A percentile compares a stretch with the other conserved stretches of the same genome.
Evolutionary conservation across 2,888 invertebrate species (phyloP).

Genomic region (Perizoma affinitatum): DNA sequence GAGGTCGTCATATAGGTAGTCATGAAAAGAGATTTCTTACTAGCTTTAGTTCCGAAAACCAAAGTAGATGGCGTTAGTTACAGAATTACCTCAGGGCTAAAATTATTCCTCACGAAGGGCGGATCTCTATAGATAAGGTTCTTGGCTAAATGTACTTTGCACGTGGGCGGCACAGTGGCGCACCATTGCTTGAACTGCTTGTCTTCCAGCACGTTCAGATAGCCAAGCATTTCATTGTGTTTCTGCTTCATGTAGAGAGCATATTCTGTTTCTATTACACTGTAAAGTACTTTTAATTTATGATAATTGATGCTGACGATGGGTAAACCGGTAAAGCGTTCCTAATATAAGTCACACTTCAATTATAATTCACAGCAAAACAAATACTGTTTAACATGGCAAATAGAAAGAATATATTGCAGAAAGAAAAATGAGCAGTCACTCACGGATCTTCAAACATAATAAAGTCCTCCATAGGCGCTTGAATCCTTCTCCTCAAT

Average conservation of each 20-base stretch:
- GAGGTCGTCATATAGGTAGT: too few species aligned
- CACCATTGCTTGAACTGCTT: slow-evolving; percentile 89
- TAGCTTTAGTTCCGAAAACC: neutral
- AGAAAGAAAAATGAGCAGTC: neutral
- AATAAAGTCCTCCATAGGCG: slow-evolving; percentile 85
- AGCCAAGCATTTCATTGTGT: slow-evolving; percentile 86
- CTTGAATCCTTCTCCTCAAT: slow-evolving; percentile 82
- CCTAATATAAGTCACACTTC: too few species aligned
- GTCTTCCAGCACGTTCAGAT: slow-evolving; percentile 86
- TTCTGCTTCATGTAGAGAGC: slow-evolving; percentile 82
- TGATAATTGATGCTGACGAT: too few species aligned
- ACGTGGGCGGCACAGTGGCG: slow-evolving; percentile 85
- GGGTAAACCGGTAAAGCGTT: too few species aligned
- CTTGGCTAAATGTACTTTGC: slow-evolving; percentile 85
- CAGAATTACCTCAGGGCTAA: slow-evolving; percentile 83
- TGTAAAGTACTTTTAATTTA: too few species aligned
- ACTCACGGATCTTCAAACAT: slow-evolving; percentile 87
- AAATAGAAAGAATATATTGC: too few species aligned
- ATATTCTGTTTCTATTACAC: slow-evolving; percentile 85
- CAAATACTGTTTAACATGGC: too few species aligned
- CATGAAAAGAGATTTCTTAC: neutral
- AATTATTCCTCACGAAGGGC: slow-evolving; percentile 86
- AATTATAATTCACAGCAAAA: too few species aligned
- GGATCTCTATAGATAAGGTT: slow-evolving; percentile 84
- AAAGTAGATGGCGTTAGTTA: neutral